Evolutionary conservation across 1,140 invertebrate genomes (phyloP), one percentile per base, ranked within the genome.

Genomic region (Latrodectus geometricus): DNA sequence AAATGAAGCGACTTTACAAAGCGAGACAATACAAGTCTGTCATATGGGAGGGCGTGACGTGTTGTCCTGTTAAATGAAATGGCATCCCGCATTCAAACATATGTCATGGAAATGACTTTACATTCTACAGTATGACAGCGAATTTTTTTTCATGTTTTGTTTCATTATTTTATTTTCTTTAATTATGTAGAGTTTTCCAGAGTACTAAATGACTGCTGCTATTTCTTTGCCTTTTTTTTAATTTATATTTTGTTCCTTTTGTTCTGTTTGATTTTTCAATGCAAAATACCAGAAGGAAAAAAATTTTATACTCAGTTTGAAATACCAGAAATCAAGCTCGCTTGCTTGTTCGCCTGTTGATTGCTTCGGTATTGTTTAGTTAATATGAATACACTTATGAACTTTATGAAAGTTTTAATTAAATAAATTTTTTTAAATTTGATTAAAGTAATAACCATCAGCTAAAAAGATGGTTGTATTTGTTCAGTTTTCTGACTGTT

Each of bases 71-170:
- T 54, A 76, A 76, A 76, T 76, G 74, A 52, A 76, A 20, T 76
- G 72, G 72, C 49, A 50, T 35, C 17, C 72, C 23, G 74, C 52
- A 61, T 76, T 76, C 74, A 76, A 76, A 76, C 74, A 76, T 61
- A 76, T 76, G 74, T 76, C 74, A 52, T n/a, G 20, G 11, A 61
- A 54, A 76, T 76, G 74, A 76, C 74, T 76, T 76, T 76, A 76
- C 74, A 76, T 76, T 76, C 74, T 76, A 17, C 23, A 76, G 23
- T 76, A 20, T 76, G 74, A 76, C 74, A 76, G 74, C 14, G 74
- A 76, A 56, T 76, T 76, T 76, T 76, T 56, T 56, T 74, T 73
- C n/a, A n/a, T n/a, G n/a, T n/a, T n/a, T n/a, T n/a, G n/a, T 52
- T 20, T 3, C 12, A 7, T 12, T 74, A 11, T 20, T 20, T 74